phyloP scores from a whole-genome alignment of 2,113 vertebrate genomes.

The Clarias gariepinus region DNA sequence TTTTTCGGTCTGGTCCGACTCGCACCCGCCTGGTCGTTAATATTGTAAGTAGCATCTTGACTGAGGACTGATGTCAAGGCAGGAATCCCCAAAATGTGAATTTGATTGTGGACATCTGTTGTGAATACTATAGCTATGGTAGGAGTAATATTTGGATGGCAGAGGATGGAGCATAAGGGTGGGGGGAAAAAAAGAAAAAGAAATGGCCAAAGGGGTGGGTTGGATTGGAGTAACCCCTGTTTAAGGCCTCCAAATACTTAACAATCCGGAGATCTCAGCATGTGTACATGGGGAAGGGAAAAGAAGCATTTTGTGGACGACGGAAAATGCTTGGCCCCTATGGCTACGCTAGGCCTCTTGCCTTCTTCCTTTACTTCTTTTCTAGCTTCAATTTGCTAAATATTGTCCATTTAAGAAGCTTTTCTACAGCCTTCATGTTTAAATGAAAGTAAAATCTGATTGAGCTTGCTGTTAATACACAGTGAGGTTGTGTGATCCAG shows the following conservation, averaged over 20 bases:
- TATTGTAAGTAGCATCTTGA: not conserved
- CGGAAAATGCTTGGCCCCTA: constrained; percentile 16
- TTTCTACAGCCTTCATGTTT: not conserved
- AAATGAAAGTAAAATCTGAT: not conserved
- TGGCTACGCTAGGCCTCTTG: not conserved
- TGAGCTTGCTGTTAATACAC: not conserved
- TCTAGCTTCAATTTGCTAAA: not conserved
- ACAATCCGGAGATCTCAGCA: constrained; percentile 7
- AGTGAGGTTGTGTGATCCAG: not conserved
- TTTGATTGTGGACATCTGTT: constrained; percentile 26
- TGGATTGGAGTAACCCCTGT: constrained; percentile 16
- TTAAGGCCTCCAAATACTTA: constrained; percentile 38
- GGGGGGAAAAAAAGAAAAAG: not conserved
- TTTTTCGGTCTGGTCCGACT: not conserved
- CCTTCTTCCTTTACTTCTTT: not conserved
- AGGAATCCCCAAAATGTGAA: constrained; percentile 2
- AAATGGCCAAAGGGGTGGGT: not conserved
- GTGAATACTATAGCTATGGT: constrained; percentile 9
- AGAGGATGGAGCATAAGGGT: not conserved
- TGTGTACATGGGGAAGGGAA: constrained; percentile 4
- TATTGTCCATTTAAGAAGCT: not conserved
- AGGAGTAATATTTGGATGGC: constrained; percentile 1
- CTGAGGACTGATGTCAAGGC: not conserved
- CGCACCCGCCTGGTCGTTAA: not conserved
- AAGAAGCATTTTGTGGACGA: not conserved